Conservation (phyloP, 2,797 vertebrate genomes). For the Oreochromis grahami region DNA sequence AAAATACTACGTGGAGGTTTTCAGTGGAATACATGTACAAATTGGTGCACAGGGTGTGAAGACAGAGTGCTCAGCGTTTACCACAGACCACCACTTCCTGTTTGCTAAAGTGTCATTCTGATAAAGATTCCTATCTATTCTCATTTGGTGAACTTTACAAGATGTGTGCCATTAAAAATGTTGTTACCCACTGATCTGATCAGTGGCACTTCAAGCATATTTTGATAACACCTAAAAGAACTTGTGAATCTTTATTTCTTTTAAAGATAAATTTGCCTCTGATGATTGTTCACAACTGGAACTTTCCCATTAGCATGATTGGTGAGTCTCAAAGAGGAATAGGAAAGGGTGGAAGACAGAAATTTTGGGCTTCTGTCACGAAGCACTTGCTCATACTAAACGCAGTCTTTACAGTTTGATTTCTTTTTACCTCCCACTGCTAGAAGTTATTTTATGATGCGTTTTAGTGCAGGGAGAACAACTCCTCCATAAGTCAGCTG, state of each 20-base stretch:
- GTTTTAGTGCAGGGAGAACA: constrained; percentile 3
- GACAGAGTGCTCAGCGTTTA: neutral
- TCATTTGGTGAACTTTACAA: neutral
- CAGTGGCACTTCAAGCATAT: neutral
- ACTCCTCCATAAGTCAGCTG: constrained; percentile 29
- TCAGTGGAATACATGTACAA: constrained; percentile 1
- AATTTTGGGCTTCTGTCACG: neutral
- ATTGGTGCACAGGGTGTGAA: constrained; percentile 2
- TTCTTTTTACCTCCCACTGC: constrained; percentile 31
- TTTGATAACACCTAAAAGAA: neutral
- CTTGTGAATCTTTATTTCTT: neutral
- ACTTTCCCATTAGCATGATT: neutral
- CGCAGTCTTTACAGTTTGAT: constrained; percentile 11
- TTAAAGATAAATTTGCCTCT: neutral
- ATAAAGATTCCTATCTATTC: constrained; percentile 49
- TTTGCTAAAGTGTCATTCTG: constrained; percentile 59
- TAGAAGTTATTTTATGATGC: constrained; percentile 39
- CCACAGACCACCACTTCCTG: constrained; percentile 72
- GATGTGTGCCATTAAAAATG: neutral
- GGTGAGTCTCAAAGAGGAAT: neutral
- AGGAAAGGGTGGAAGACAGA: neutral
- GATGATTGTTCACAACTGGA: neutral
- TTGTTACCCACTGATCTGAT: neutral
- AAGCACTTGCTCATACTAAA: constrained; percentile 13
- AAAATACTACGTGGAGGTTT: neutral